These are phyloP conservation scores for Stenoptilia bipunctidactyla DNA, from an alignment of 2,888 invertebrate species.

Conservation along the genomic window DNA sequence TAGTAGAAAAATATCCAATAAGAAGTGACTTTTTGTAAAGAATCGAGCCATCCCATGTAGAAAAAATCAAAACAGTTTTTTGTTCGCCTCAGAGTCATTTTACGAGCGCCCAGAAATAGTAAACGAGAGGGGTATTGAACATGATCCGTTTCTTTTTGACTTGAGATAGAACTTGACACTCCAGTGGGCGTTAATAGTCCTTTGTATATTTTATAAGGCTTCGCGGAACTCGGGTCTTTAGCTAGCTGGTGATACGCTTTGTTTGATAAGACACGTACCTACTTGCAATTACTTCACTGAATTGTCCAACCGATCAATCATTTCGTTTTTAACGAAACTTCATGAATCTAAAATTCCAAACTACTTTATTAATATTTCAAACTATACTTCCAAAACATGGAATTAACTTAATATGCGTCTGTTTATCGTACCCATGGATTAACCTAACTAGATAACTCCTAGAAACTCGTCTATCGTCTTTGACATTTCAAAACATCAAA, in stretches of 20 bases:
- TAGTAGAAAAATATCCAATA: constrained; percentile 50
- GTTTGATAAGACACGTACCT: constrained; percentile 36
- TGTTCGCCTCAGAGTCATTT: constrained; percentile 54
- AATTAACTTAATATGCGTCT: no score
- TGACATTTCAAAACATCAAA: background rate
- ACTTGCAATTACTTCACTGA: constrained; percentile 14
- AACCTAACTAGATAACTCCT: no score
- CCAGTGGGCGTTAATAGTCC: constrained; percentile 31
- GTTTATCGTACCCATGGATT: no score
- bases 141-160: constrained; percentile 24
- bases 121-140: constrained; percentile 34
- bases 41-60: constrained; percentile 27
- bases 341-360: no score
- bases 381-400: no score
- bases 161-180: constrained; percentile 45
- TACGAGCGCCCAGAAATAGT: constrained; percentile 63
- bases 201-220: constrained; percentile 31
- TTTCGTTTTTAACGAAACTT: background rate
- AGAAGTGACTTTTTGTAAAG: constrained; percentile 38
- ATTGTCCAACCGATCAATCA: background rate
- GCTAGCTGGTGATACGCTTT: constrained; percentile 20
- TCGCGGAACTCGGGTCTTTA: constrained; percentile 35
- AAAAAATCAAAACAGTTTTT: constrained; percentile 68
- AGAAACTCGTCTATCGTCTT: no score
- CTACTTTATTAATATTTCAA: no score